phyloP scores from a whole-genome alignment of 35 echinoderm and acorn worm genomes.

The Acanthaster planci region DNA sequence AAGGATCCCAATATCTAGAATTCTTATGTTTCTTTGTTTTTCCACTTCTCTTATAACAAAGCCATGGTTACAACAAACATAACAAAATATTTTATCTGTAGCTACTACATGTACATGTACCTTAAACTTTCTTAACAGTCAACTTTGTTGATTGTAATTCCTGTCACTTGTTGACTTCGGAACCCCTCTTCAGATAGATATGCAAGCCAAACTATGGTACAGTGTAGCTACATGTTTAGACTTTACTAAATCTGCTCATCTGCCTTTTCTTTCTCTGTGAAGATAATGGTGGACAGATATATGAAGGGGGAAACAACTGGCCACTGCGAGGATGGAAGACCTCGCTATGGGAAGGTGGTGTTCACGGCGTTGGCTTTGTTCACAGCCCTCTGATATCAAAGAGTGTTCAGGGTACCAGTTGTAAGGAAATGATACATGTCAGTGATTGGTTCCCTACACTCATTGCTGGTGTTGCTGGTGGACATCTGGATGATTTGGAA shows the following conservation, averaged over 20 bases:
- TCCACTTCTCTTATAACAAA: too few species aligned
- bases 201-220: not conserved
- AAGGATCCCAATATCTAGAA: too few species aligned
- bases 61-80: too few species aligned
- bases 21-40: too few species aligned
- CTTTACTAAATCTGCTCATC: not conserved
- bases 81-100: too few species aligned
- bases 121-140: too few species aligned
- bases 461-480: conserved; percentile 54
- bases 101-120: too few species aligned
- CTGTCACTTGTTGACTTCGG: too few species aligned
- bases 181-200: too few species aligned
- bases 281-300: conserved; percentile 79
- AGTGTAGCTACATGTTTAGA: not conserved
- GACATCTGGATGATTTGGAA: conserved; percentile 27
- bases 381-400: conserved; percentile 54
- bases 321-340: conserved; percentile 71
- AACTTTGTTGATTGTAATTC: too few species aligned
- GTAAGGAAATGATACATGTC: conserved; percentile 66
- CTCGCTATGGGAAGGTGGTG: conserved; percentile 75
- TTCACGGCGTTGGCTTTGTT: conserved; percentile 71
- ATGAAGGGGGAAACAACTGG: conserved; percentile 68
- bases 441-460: conserved; percentile 85
- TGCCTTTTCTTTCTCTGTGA: not conserved
- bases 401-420: conserved; percentile 39